Conservation (phyloP, 2,113 vertebrate species). For the Xenopus borealis region DNA sequence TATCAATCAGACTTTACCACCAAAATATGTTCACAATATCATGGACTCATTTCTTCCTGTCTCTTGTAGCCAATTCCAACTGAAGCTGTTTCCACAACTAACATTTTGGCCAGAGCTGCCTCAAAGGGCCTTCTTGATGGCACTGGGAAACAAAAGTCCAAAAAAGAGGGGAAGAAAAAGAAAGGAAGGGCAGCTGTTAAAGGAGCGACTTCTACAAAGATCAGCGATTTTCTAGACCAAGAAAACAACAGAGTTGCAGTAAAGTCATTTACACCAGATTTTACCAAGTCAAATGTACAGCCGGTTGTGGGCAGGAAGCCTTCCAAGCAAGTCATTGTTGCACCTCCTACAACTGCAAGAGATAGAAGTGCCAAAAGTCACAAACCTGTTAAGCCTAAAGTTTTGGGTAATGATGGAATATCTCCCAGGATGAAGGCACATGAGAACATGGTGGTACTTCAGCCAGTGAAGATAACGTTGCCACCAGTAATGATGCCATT, state of each 20-base stretch:
- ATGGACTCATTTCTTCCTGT: conserved; percentile 12
- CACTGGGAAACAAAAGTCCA: conserved; percentile 54
- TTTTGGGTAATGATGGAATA: fast-evolving
- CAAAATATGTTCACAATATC: too few species aligned
- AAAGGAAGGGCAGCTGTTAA: conserved; percentile 44
- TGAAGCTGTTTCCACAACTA: conserved; percentile 56
- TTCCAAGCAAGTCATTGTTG: fast-evolving
- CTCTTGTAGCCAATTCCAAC: conserved; percentile 63
- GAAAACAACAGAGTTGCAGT: conserved; percentile 40
- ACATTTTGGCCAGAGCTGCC: conserved; percentile 70
- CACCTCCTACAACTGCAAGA: neutral
- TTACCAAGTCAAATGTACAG: fast-evolving
- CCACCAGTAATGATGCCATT: conserved; percentile 60
- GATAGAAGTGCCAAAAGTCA: neutral
- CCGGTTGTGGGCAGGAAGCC: conserved; percentile 33
- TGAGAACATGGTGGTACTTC: conserved; percentile 54
- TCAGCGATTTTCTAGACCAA: conserved; percentile 51
- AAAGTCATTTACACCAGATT: conserved; percentile 23
- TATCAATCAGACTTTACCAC: too few species aligned
- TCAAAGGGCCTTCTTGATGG: conserved; percentile 68
- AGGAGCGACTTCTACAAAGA: conserved; percentile 41
- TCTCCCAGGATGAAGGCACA: conserved; percentile 42
- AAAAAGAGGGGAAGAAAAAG: conserved; percentile 57
- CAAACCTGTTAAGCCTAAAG: neutral
- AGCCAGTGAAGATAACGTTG: conserved; percentile 61